phyloP scores from a whole-genome alignment of 2,113 vertebrate genomes.

The Serinus canaria region DNA sequence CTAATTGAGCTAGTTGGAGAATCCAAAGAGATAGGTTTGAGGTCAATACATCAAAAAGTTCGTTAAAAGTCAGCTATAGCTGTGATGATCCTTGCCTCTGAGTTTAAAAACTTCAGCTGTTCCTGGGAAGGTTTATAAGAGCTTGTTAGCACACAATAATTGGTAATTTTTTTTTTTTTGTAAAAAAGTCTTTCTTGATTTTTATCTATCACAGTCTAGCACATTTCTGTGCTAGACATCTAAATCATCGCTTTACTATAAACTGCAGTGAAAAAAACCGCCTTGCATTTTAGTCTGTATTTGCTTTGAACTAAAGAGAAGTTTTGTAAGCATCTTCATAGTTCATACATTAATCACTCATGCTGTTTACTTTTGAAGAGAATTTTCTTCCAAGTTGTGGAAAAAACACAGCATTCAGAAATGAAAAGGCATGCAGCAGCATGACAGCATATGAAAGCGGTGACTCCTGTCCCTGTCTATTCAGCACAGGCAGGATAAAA shows the following conservation, averaged over 20 bases:
- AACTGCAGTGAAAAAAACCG: not conserved
- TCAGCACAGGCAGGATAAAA: not conserved
- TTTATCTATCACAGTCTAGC: constrained; percentile 8
- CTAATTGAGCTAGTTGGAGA: not conserved
- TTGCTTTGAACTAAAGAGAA: constrained; percentile 37
- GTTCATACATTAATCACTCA: constrained; percentile 10
- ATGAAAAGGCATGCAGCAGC: not conserved
- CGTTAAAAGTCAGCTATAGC: not conserved
- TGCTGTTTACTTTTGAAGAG: constrained; percentile 26
- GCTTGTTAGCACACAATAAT: constrained; percentile 21
- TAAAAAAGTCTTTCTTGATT: not conserved
- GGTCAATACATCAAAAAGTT: not conserved
- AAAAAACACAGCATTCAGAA: not conserved
- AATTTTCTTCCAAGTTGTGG: not conserved
- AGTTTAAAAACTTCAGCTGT: not conserved
- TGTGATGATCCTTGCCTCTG: not conserved
- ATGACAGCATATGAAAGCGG: not conserved
- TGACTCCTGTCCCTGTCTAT: not conserved
- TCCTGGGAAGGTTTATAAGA: constrained; percentile 5
- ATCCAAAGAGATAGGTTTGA: not conserved
- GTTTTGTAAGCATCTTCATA: constrained; percentile 23
- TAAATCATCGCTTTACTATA: not conserved
- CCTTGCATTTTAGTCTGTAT: constrained; percentile 28
- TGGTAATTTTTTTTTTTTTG: not conserved
- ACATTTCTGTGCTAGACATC: constrained; percentile 31